Evolutionary conservation across 1,140 invertebrate genomes (phyloP).

Genomic region (Camponotus pennsylvanicus): DNA sequence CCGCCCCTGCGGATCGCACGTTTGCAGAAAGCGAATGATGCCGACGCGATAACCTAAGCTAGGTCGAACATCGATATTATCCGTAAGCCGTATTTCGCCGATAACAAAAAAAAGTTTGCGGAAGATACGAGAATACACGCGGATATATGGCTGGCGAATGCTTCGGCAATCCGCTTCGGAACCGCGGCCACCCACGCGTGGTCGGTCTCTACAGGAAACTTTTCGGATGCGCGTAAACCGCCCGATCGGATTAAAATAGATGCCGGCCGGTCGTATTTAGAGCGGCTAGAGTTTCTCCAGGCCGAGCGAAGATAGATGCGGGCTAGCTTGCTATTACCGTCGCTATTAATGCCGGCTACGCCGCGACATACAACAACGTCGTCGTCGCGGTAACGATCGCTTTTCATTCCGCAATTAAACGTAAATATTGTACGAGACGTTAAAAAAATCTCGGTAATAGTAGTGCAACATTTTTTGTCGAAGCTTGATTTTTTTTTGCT

Average conservation of each 20-base stretch:
- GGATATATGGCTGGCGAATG: constrained; percentile 13
- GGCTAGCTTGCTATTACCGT: constrained; percentile 65
- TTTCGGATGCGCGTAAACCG: constrained; percentile 57
- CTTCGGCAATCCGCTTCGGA: constrained; percentile 43
- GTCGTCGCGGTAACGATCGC: constrained; percentile 16
- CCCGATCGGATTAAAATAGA: constrained; percentile 73
- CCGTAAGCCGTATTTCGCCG: constrained; percentile 43
- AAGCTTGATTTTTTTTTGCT: background rate
- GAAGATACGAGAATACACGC: constrained; percentile 32
- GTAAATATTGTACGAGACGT: constrained; percentile 2
- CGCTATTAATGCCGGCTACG: constrained; percentile 57
- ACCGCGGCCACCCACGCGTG: background rate
- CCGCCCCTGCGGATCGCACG: background rate
- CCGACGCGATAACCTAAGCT: constrained; percentile 49
- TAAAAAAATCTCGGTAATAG: background rate
- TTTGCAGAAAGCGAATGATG: constrained; percentile 40
- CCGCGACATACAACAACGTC: constrained; percentile 1
- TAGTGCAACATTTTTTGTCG: background rate
- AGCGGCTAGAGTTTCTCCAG: constrained; percentile 68
- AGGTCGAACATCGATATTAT: constrained; percentile 45
- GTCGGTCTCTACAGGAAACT: constrained; percentile 50
- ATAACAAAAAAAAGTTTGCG: constrained; percentile 48
- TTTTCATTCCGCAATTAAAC: constrained; percentile 16
- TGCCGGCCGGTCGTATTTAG: constrained; percentile 60
- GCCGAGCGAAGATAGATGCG: constrained; percentile 65